phyloP scores from a whole-genome alignment of 2,797 vertebrate genomes.

The Hemitrygon akajei region DNA sequence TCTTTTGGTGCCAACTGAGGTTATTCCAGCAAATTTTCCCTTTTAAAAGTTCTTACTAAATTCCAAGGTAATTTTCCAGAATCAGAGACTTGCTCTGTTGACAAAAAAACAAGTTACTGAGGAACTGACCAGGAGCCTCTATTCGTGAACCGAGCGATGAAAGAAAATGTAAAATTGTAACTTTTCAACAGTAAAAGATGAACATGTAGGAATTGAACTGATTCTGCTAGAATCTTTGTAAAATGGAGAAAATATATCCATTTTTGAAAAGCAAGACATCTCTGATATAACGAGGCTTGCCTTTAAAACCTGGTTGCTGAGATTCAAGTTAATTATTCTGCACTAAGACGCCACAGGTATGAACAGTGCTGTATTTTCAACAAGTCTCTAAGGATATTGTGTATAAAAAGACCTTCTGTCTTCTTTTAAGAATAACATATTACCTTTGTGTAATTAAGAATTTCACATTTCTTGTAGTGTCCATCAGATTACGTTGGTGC shows the following conservation, averaged over 20 bases:
- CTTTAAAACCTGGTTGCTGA: conserved; percentile 40
- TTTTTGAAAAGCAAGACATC: background rate
- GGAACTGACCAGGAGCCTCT: background rate
- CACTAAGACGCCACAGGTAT: conserved; percentile 54
- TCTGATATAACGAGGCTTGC: conserved; percentile 22
- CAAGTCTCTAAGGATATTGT: conserved; percentile 50
- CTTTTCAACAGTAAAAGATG: background rate
- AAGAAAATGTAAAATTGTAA: conserved; percentile 3
- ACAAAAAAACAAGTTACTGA: conserved; percentile 12
- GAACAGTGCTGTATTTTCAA: conserved; percentile 44
- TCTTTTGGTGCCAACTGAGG: background rate
- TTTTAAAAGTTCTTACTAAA: background rate
- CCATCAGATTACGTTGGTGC: conserved; percentile 35
- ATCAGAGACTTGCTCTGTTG: conserved; percentile 17
- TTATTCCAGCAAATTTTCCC: conserved; percentile 9
- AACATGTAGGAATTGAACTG: conserved; percentile 11
- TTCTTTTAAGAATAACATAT: conserved; percentile 56
- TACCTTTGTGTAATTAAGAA: conserved; percentile 56
- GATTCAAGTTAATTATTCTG: conserved; percentile 54
- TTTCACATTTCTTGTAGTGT: conserved; percentile 54
- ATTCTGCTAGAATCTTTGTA: conserved; percentile 10
- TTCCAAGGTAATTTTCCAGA: conserved; percentile 20
- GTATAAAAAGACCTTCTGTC: conserved; percentile 52
- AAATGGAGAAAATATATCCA: background rate
- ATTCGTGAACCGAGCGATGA: background rate